Evolutionary conservation across 2,797 vertebrate species (phyloP).

Genomic region (Echeneis naucrates): DNA sequence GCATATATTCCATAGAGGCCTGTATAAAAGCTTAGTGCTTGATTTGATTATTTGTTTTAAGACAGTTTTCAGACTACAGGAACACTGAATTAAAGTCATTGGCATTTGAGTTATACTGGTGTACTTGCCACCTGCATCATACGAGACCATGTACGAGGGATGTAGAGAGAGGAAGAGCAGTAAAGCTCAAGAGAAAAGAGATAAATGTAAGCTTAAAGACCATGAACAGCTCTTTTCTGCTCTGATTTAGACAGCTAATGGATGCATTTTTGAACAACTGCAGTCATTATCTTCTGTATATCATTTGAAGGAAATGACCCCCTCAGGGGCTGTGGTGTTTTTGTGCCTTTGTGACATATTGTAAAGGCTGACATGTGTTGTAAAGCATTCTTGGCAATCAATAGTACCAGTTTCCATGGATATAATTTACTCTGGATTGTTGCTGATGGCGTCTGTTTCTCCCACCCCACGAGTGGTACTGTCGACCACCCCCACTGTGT

Average conservation of each 20-base stretch:
- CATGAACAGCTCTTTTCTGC: background rate
- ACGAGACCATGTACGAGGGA: constrained; percentile 5
- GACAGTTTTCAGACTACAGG: background rate
- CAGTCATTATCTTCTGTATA: constrained; percentile 20
- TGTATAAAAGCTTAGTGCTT: background rate
- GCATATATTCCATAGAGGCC: background rate
- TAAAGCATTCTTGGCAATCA: constrained; percentile 37
- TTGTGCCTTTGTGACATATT: constrained; percentile 14
- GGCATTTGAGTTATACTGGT: constrained; percentile 36
- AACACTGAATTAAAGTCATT: constrained; percentile 14
- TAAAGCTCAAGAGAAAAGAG: background rate
- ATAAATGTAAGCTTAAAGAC: background rate
- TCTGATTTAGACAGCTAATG: constrained; percentile 2
- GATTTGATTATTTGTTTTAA: background rate
- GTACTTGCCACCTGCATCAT: background rate
- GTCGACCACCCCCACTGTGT: constrained; percentile 33
- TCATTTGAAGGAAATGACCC: constrained; percentile 19
- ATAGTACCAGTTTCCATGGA: constrained; percentile 31
- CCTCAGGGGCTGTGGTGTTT: background rate
- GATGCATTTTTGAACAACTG: background rate
- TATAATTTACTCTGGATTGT: constrained; percentile 30
- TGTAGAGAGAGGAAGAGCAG: background rate
- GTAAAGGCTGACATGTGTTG: background rate
- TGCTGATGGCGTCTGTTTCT: constrained; percentile 47
- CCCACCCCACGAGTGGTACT: constrained; percentile 10